Base-by-base conservation (phyloP, 2,888 invertebrate species). In the Pediacus dermestoides region DNA sequence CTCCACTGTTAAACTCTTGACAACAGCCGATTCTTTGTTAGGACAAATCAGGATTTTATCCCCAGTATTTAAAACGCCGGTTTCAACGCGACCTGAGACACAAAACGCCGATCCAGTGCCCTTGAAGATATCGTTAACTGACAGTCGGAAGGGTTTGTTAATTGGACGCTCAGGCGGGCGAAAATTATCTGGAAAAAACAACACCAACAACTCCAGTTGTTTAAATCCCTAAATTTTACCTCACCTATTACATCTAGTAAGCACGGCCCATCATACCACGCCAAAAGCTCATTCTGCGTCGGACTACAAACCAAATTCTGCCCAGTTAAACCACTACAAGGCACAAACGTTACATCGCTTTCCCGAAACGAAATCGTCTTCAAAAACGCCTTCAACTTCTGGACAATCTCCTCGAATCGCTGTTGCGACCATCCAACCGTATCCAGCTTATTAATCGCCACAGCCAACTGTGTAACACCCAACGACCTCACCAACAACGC, bases 401-500 rank as follows among this genome's bases (percentile, higher is more conserved):
- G 76, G 1, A 80, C 79, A 43, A 99, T 93, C 61, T 96, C 93
- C 53, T 85, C 78, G 68, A 92, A 99, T 50, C 97, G 77, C 4
- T 86, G 83, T 61, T 89, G 76, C 1, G 87, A 86, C 97, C 99
- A 99, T 37, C 83, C 82, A 0, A 88, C 89, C 0, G 94, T 97
- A 63, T 99, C 99, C 64, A 99, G 73, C 72, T 99, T 99, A 66
- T 99, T 99, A 10, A 99, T 82, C 16, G 91, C 94, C 1, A 99
- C 94, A 9, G 90, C 88, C 23, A 99, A 66, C 68, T 97, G 96
- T 42, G 83, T 85, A 0, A 99, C 91, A 18, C 99, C 97, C 70
- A 81, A 57, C 50, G 82, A 82, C 57, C 95, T 78, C 2, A 95
- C 86, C n/a, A 99, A 73, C 32, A 97, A 72, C 2, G 97, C 93